Base-by-base conservation (phyloP, 1,140 invertebrate species). In the Bombus consobrinus region DNA sequence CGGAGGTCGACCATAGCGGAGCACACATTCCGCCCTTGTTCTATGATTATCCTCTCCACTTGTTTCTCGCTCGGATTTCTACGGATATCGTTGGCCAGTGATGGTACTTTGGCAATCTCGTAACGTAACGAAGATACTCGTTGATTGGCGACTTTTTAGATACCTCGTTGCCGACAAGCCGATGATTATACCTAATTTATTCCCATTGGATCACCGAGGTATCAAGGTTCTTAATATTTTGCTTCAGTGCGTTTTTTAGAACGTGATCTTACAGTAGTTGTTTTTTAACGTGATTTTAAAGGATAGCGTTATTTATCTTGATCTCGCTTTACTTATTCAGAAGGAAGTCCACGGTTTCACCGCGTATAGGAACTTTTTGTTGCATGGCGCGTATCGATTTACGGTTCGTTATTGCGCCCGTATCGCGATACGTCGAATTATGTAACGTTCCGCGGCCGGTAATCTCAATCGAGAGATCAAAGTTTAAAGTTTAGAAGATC, bases 1-100 rank as follows among this genome's bases (percentile, higher is more conserved):
- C 76, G 28, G 74, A 78, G 73, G 76, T 78, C 53, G 89, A 68
- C 47, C 78, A 85, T 89, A 62, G 32, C 76, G 84, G 73, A 62
- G 64, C 64, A 37, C 77, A 32, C 75, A 32, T 39, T 81, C 62
- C 81, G 43, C 47, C 53, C 68, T 88, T 69, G 80, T 81, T 66
- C 69, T 73, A 80, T 68, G 74, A 69, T 81, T 75, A 73, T 66
- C 62, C 53, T 39, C 32, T 69, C 15, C 47, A 25, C n/a, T 41
- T 18, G 47, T 39, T 57, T n/a, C 37, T 47, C 18, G 12, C 12
- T 43, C 10, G 18, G 22, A 28, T 43, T 39, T 41, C 37, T 22
- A 22, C n/a, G 15, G 37, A 59, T 79, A 34, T 78, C 57, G 18
- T 74, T 64, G 6, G 1, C 8, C 12, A 3, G 1, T 3, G 25